Evolutionary conservation across 2,113 vertebrate species (phyloP).

Genomic region (Psilopsiagon aurifrons): DNA sequence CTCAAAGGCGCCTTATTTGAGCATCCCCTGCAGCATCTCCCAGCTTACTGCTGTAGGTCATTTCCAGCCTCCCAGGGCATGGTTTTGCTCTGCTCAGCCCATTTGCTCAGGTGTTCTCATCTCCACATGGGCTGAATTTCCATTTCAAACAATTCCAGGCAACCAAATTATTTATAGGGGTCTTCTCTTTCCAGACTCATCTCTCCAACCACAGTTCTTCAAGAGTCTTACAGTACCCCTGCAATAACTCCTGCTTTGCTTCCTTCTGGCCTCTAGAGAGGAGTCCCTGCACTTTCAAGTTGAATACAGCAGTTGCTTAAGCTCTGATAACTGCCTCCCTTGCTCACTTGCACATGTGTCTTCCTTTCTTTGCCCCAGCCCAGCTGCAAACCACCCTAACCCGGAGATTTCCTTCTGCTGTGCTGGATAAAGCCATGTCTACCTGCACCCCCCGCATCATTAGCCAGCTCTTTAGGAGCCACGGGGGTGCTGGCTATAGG

Average conservation of each 20-base stretch:
- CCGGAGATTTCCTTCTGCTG: not conserved
- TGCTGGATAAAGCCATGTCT: not conserved
- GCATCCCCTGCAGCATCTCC: not conserved
- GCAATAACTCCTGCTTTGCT: not conserved
- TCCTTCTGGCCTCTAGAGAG: not conserved
- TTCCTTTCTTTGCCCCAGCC: not conserved
- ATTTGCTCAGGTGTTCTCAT: not conserved
- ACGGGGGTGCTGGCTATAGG: not conserved
- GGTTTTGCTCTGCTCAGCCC: not conserved
- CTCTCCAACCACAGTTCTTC: not conserved
- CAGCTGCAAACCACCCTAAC: not conserved
- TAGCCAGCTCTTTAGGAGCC: not conserved
- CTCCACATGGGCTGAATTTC: not conserved
- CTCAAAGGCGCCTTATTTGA: rapidly evolving
- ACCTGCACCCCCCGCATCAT: rapidly evolving
- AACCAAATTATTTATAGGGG: not conserved
- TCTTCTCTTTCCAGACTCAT: not conserved
- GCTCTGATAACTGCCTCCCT: not conserved
- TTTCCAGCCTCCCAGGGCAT: not conserved
- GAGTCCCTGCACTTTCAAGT: rapidly evolving
- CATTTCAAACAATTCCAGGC: constrained; percentile 19
- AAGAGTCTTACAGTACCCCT: not conserved
- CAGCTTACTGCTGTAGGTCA: not conserved
- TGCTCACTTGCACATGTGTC: not conserved
- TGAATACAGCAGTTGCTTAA: not conserved